Percentiles rank a stretch among this genome's conserved stretches.
These are phyloP conservation scores for Thaleichthys pacificus DNA, from an alignment of 2,797 vertebrate genomes.

Conservation along the genomic window DNA sequence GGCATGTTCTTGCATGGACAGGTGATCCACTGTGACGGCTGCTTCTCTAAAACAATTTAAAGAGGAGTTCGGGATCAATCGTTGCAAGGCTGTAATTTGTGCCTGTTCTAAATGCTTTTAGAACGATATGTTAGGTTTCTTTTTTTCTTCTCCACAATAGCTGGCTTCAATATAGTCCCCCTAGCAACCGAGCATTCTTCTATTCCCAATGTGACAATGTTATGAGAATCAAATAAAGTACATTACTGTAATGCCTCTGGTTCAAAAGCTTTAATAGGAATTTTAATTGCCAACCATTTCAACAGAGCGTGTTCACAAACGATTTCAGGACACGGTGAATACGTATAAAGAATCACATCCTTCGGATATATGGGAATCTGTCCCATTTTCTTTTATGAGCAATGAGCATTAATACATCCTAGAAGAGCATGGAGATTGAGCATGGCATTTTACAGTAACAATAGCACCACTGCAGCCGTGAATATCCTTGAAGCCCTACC, in stretches of 20 bases:
- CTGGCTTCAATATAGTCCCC: not conserved
- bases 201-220: not conserved
- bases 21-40: conserved; percentile 58
- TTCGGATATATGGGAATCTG: conserved; percentile 36
- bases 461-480: conserved; percentile 34
- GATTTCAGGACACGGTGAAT: conserved; percentile 33
- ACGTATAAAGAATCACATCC: conserved; percentile 27
- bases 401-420: conserved; percentile 41
- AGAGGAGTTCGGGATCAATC: conserved; percentile 10
- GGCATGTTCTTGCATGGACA: conserved; percentile 54
- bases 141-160: not conserved
- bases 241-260: conserved; percentile 28
- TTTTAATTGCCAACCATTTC: conserved; percentile 42
- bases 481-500: conserved; percentile 22
- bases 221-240: conserved; percentile 51
- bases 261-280: conserved; percentile 60
- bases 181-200: not conserved
- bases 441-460: conserved; percentile 39
- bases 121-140: too few species aligned
- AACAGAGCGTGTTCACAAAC: conserved; percentile 48
- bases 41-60: conserved; percentile 45
- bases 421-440: conserved; percentile 36
- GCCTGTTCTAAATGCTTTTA: not conserved
- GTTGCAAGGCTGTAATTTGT: too few species aligned
- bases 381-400: conserved; percentile 32